Percentiles rank a stretch among this genome's conserved stretches.
Conservation (phyloP, 2,888 invertebrate genomes). For the Aporophyla lueneburgensis region DNA sequence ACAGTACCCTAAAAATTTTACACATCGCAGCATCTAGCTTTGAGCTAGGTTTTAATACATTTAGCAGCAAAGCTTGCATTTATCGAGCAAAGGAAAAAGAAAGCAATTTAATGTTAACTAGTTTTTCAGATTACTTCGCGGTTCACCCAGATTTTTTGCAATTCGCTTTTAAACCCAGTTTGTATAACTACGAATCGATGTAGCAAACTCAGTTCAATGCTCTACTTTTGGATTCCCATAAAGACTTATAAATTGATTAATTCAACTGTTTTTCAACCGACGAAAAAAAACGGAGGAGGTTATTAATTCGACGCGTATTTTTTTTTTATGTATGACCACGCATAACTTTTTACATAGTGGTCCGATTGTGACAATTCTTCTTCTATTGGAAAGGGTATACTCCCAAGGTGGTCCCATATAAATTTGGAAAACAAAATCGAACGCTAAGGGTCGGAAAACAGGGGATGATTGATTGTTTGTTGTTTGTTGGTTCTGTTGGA, state of each 20-base stretch:
- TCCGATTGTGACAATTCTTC: too few species aligned
- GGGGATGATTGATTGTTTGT: too few species aligned
- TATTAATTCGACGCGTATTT: too few species aligned
- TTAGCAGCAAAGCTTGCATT: constrained; percentile 10
- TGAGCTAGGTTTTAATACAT: constrained; percentile 8
- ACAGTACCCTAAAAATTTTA: background rate
- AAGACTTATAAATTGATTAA: background rate
- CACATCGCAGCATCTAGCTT: background rate
- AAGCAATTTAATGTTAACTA: constrained; percentile 15
- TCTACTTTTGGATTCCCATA: background rate
- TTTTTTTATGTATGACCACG: too few species aligned
- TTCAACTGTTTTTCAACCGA: too few species aligned
- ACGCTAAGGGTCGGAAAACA: too few species aligned
- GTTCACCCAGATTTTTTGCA: constrained; percentile 17
- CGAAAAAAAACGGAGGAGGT: too few species aligned
- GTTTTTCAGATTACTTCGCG: constrained; percentile 32
- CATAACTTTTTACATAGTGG: too few species aligned
- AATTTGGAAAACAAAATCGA: too few species aligned
- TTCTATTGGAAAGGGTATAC: too few species aligned
- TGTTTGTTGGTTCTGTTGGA: too few species aligned
- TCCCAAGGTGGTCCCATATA: too few species aligned
- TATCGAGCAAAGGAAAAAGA: background rate
- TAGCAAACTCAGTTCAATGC: background rate
- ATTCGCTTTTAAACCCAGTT: constrained; percentile 12
- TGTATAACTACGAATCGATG: constrained; percentile 6